These are phyloP conservation scores for Cygnus olor DNA, from an alignment of 2,797 vertebrate genomes.

Conservation along the genomic window DNA sequence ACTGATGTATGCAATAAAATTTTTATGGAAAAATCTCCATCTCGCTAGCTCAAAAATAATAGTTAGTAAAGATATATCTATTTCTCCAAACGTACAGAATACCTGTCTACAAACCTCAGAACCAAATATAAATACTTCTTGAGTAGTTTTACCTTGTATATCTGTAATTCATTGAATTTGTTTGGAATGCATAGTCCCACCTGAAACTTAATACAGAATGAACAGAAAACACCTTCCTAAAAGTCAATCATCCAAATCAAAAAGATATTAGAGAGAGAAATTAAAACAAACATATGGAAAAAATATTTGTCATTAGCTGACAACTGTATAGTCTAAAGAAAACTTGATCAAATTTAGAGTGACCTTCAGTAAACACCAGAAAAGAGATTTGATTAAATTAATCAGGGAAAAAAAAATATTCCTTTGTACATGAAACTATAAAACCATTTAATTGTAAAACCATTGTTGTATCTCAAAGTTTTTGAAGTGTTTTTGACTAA, in stretches of 20 bases:
- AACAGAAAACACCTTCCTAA: constrained; percentile 31
- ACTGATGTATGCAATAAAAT: background rate
- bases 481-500: background rate
- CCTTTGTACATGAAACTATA: background rate
- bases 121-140: constrained; percentile 42
- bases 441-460: background rate
- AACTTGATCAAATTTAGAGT: background rate
- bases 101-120: constrained; percentile 6
- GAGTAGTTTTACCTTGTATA: background rate
- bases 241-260: constrained; percentile 17
- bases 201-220: constrained; percentile 19
- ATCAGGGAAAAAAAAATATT: background rate
- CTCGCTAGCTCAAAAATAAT: background rate
- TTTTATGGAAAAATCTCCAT: constrained; percentile 17
- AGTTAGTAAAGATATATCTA: background rate
- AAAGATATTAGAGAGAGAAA: background rate
- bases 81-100: constrained; percentile 10
- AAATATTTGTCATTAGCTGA: background rate
- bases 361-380: background rate
- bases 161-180: constrained; percentile 6
- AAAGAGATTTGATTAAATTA: background rate
- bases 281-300: background rate
- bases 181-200: constrained; percentile 20
- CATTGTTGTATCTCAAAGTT: background rate
- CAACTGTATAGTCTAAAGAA: background rate